phyloP scores from a whole-genome alignment of 2,113 vertebrate species.

The Corythornis vintsioides region DNA sequence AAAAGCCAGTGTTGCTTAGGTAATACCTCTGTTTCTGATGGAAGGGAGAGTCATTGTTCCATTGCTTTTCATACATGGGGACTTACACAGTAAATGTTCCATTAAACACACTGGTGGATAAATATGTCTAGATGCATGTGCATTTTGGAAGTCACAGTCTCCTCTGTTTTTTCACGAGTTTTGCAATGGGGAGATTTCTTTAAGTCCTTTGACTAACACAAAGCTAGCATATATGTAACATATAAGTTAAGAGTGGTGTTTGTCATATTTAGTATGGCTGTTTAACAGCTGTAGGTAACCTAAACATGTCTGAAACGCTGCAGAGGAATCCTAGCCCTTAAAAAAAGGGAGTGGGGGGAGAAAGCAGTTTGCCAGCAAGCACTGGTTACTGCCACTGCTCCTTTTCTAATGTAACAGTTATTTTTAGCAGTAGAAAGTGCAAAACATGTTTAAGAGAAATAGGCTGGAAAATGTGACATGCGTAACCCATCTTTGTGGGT shows the following conservation, averaged over 20 bases:
- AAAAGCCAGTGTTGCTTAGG: background rate
- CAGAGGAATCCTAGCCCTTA: background rate
- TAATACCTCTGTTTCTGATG: background rate
- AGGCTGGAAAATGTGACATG: conserved; percentile 66
- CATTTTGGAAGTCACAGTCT: background rate
- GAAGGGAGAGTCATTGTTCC: background rate
- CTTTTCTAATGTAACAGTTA: conserved; percentile 29
- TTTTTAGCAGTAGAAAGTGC: conserved; percentile 58
- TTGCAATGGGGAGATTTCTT: background rate
- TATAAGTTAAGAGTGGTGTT: no score
- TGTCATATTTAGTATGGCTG: background rate
- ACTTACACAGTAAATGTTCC: background rate
- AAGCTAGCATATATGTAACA: fast-evolving
- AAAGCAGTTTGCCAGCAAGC: background rate
- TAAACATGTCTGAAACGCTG: background rate
- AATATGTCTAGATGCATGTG: background rate
- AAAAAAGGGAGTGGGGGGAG: background rate
- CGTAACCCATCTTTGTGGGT: conserved; percentile 54
- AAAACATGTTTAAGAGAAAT: conserved; percentile 67
- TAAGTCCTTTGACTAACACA: background rate
- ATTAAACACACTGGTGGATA: background rate
- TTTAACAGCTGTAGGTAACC: background rate
- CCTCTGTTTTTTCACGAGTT: background rate
- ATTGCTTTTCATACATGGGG: background rate
- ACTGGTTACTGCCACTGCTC: background rate